Conservation (phyloP, 1,140 invertebrate genomes). For the Drosophila ambigua region DNA sequence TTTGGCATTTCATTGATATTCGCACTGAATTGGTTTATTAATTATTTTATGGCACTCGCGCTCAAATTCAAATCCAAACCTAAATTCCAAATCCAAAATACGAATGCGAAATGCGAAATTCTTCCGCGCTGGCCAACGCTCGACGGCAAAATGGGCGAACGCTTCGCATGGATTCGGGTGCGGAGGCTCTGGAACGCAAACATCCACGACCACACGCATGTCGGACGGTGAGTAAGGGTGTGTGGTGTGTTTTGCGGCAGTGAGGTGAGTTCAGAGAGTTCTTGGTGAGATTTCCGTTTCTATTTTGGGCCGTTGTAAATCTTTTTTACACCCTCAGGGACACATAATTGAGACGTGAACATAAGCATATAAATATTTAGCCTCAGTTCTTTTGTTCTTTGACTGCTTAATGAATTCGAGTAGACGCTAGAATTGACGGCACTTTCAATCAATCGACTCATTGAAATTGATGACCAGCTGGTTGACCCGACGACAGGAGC, state of each 20-base stretch:
- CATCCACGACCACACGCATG: constrained; percentile 18
- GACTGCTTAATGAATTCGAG: constrained; percentile 52
- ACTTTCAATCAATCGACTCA: constrained; percentile 67
- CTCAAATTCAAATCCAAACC: not conserved
- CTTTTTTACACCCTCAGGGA: constrained; percentile 26
- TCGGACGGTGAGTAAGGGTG: constrained; percentile 25
- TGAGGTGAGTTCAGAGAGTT: not conserved
- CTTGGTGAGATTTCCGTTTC: constrained; percentile 27
- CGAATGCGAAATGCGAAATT: constrained; percentile 57
- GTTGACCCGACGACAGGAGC: constrained; percentile 17
- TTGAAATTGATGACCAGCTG: constrained; percentile 64
- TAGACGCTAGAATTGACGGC: constrained; percentile 47
- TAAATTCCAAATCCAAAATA: constrained; percentile 20
- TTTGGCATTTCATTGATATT: constrained; percentile 65
- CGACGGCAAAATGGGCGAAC: constrained; percentile 76
- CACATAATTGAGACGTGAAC: constrained; percentile 54
- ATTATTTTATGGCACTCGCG: constrained; percentile 31
- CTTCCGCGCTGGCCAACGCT: constrained; percentile 78
- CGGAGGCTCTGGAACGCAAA: constrained; percentile 4
- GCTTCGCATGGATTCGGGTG: constrained; percentile 55
- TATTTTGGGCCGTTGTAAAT: constrained; percentile 24
- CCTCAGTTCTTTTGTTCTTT: constrained; percentile 45
- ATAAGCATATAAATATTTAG: constrained; percentile 37
- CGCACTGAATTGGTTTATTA: constrained; percentile 45
- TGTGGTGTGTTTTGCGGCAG: constrained; percentile 49